phyloP scores from a whole-genome alignment of 2,888 invertebrate species.

The Watsonalla cultraria region DNA sequence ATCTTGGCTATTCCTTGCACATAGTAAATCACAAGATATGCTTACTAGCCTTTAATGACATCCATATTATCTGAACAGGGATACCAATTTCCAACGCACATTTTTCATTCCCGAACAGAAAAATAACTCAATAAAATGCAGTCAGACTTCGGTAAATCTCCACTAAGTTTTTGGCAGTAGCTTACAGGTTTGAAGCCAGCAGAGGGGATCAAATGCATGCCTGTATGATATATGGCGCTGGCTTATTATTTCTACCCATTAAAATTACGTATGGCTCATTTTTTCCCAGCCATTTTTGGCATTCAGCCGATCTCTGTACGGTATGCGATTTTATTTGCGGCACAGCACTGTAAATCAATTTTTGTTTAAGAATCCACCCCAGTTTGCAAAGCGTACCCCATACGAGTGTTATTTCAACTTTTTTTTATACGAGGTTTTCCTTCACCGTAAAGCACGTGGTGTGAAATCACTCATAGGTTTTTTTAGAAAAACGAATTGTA shows the following conservation, averaged over 20 bases:
- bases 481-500: too few species aligned
- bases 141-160: slow-evolving; percentile 44
- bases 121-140: slow-evolving; percentile 21
- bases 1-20: too few species aligned
- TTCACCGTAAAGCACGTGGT: too few species aligned
- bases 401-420: background rate
- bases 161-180: slow-evolving; percentile 49
- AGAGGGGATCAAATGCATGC: slow-evolving; percentile 66
- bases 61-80: background rate
- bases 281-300: slow-evolving; percentile 57
- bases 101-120: slow-evolving; percentile 3
- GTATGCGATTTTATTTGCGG: slow-evolving; percentile 60
- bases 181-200: slow-evolving; percentile 49
- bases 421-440: too few species aligned
- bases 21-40: too few species aligned
- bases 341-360: slow-evolving; percentile 64
- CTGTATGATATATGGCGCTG: slow-evolving; percentile 51
- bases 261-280: slow-evolving; percentile 59
- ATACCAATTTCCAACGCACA: background rate
- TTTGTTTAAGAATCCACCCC: slow-evolving; percentile 26
- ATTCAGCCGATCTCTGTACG: slow-evolving; percentile 50
- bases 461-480: too few species aligned
- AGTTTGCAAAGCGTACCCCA: background rate
- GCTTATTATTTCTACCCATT: slow-evolving; percentile 74
- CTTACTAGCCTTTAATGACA: background rate